Base-by-base conservation (phyloP, 53 echinoderm and acorn worm genomes). In the Temnopleurus reevesii region DNA sequence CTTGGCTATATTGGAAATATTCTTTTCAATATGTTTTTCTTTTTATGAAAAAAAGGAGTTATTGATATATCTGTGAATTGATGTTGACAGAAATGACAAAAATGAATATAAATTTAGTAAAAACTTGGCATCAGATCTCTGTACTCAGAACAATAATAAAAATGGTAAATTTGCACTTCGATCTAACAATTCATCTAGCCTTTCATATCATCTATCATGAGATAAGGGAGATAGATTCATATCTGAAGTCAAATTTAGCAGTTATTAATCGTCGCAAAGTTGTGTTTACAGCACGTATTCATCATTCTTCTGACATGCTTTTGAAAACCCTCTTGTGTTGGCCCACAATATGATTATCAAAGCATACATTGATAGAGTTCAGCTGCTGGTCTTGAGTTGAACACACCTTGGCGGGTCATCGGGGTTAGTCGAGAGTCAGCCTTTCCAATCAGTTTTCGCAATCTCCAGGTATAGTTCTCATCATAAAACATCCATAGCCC, bases 391-490 rank as follows among this genome's bases (percentile, higher is more conserved):
- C 41, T 65, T 9, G 4, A 41, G 71, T 71, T 71, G 71, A 71
- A 71, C 71, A 71, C 71, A 71, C 71, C 71, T 71, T 71, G 9
- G 41, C 13, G 12, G 28, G 71, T 36, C 41, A 36, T 38, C n/a
- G 41, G 23, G 71, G 71, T 71, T 71, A 71, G 71, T 71, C 36
- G 41, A 71, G 41, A 71, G 71, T 41, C 71, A 71, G 71, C 71
- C 71, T 71, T 71, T 71, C 23, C 71, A 71, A 71, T 71, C 71
- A 71, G 41, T 71, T 71, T 41, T 71, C 15, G 71, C 71, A 71
- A 71, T 71, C 71, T 71, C 36, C 41, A 38, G 71, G 38, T 71
- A 71, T 36, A 8, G 36, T 56, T 71, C 41, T 41, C 41, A 41
- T 41, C 71, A 71, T 71, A 41, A 10, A 71, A 71, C 71, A 36